Conservation (phyloP, 2,797 vertebrate species). For the Hydrophis major region DNA sequence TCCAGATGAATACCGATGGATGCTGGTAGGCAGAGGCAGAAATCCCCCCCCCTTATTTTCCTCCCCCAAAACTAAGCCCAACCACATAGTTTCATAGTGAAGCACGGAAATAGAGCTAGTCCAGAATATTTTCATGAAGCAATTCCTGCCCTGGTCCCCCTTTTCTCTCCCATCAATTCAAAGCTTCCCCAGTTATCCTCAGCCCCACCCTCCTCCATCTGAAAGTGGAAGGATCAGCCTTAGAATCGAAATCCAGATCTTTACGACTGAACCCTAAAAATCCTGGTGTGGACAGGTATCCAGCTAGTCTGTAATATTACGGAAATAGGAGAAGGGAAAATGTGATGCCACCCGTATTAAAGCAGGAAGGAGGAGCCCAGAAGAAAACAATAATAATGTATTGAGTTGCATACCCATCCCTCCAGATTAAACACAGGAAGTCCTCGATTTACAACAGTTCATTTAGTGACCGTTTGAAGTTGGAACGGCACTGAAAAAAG, state of each 20-base stretch:
- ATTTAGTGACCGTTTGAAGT: too few species aligned
- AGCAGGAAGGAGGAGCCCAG: conserved; percentile 4
- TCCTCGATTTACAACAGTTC: too few species aligned
- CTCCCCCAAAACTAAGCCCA: too few species aligned
- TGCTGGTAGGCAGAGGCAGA: too few species aligned
- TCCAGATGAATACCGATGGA: too few species aligned
- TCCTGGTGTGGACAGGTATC: too few species aligned
- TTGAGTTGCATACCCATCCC: conserved; percentile 54
- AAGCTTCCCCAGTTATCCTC: neutral
- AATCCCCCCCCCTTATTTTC: too few species aligned
- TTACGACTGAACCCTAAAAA: neutral
- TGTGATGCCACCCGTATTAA: neutral
- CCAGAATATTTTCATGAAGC: too few species aligned
- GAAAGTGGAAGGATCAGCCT: neutral
- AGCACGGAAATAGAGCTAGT: too few species aligned
- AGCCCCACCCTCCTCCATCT: neutral
- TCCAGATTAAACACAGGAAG: conserved; percentile 18
- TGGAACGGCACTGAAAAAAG: too few species aligned
- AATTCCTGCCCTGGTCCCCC: too few species aligned
- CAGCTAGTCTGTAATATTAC: neutral
- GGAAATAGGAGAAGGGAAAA: neutral
- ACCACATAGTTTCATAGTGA: too few species aligned
- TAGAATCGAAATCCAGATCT: neutral
- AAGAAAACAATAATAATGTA: conserved; percentile 48
- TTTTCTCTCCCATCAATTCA: neutral